Evolutionary conservation across 2,888 invertebrate genomes (phyloP).

Genomic region (Drosophila leonis): DNA sequence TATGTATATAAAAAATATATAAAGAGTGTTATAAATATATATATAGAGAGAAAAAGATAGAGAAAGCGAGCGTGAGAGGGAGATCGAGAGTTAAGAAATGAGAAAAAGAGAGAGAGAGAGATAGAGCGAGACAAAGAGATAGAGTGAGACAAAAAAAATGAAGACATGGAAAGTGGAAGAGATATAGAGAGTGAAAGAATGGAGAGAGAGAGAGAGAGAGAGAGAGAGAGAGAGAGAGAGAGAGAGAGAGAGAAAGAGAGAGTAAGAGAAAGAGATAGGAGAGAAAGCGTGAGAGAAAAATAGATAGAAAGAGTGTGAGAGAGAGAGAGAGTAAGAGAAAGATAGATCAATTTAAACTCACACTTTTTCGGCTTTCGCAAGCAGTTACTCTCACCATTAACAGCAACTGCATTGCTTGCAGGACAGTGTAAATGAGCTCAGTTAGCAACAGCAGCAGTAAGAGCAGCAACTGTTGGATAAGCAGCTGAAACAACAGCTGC

Average conservation of each 20-base stretch:
- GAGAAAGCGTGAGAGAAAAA: not conserved
- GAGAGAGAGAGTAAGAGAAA: not conserved
- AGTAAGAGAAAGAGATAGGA: not conserved
- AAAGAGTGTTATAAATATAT: no score
- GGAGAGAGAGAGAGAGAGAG: no score
- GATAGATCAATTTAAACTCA: no score
- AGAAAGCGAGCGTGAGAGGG: no score
- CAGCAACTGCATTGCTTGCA: not conserved
- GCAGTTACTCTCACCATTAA: not conserved
- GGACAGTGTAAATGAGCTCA: conserved; percentile 52
- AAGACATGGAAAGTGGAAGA: no score
- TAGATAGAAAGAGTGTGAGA: not conserved
- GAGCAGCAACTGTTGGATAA: conserved; percentile 6
- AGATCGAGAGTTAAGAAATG: no score
- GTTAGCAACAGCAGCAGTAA: conserved; percentile 30
- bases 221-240: not conserved
- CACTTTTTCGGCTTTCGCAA: not conserved
- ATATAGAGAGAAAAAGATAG: no score
- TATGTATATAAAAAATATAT: no score
- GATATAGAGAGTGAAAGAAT: no score
- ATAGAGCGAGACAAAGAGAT: no score
- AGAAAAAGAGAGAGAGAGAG: no score
- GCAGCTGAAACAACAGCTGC: conserved; percentile 41
- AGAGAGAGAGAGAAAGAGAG: not conserved
- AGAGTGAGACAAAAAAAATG: no score